Conservation (phyloP, 2,888 invertebrate genomes). For the Eretmocerus hayati region DNA sequence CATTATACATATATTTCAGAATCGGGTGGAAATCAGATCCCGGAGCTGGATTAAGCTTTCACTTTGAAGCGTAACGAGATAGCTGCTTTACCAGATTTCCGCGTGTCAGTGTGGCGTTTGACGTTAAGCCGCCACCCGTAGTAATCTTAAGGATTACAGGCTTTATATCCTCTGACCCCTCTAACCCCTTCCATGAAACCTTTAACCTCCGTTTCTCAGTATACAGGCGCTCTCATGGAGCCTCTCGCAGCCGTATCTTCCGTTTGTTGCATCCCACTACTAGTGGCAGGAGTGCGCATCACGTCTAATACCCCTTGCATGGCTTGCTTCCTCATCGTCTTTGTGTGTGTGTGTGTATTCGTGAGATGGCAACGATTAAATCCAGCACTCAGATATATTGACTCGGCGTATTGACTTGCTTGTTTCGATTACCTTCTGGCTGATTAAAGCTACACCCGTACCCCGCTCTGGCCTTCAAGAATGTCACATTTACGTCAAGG, state of each 20-base stretch:
- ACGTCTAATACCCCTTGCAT: too few relatives aligned
- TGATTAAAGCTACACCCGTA: not conserved
- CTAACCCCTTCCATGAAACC: slow-evolving; percentile 1
- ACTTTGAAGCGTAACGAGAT: slow-evolving; percentile 23
- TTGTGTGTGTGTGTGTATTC: too few relatives aligned
- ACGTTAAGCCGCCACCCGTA: slow-evolving; percentile 25
- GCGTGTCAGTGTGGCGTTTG: slow-evolving; percentile 23
- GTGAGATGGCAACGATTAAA: slow-evolving; percentile 11
- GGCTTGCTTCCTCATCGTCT: too few relatives aligned
- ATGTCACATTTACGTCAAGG: too few relatives aligned
- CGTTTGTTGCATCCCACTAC: too few relatives aligned
- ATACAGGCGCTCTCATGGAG: not conserved
- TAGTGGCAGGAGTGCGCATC: too few relatives aligned
- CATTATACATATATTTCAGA: too few relatives aligned
- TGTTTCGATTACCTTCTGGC: slow-evolving; percentile 10
- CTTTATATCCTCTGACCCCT: not conserved
- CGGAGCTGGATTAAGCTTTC: slow-evolving; percentile 20
- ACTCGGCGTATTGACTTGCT: slow-evolving; percentile 18
- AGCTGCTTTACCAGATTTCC: slow-evolving; percentile 23
- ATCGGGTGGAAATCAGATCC: too few relatives aligned
- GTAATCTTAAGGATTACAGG: slow-evolving; percentile 25
- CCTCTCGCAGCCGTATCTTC: too few relatives aligned
- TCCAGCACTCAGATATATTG: slow-evolving; percentile 3
- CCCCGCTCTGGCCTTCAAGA: too few relatives aligned
- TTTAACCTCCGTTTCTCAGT: not conserved